Percentiles rank a stretch among this genome's conserved stretches.
Conservation (phyloP, 2,113 vertebrate species). For the Agelaius phoeniceus region DNA sequence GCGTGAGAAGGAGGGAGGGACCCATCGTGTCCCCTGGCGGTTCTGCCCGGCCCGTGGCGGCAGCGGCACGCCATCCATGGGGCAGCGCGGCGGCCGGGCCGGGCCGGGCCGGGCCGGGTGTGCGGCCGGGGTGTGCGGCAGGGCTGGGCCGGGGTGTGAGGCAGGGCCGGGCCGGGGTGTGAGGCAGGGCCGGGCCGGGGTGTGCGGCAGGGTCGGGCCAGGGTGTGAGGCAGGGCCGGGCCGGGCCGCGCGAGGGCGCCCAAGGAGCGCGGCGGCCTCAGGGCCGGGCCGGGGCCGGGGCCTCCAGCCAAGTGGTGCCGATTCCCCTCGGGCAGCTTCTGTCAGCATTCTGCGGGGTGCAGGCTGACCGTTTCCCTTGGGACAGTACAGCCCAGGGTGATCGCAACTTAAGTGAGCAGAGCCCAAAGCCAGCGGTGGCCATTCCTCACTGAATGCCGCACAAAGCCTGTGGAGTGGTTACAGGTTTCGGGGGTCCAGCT, state of each 20-base stretch:
- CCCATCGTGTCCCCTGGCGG: accelerated
- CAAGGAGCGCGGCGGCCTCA: not conserved
- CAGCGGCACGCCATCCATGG: accelerated
- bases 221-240: not conserved
- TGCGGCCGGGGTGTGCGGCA: too few relatives aligned
- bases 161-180: not conserved
- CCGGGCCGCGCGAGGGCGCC: not conserved
- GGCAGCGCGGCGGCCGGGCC: not conserved
- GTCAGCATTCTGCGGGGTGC: accelerated
- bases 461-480: accelerated
- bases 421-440: not conserved
- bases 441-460: accelerated
- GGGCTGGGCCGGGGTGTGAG: too few relatives aligned
- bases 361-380: accelerated
- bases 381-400: not conserved
- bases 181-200: too few relatives aligned
- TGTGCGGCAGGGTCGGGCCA: too few relatives aligned
- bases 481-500: accelerated
- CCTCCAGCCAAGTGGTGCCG: not conserved
- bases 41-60: too few relatives aligned
- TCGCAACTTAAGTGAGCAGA: not conserved
- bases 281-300: not conserved
- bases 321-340: not conserved
- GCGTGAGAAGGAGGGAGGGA: not conserved
- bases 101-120: too few relatives aligned